Base-by-base conservation (phyloP, 2,113 vertebrate genomes). In the Dolichotis patagonum region DNA sequence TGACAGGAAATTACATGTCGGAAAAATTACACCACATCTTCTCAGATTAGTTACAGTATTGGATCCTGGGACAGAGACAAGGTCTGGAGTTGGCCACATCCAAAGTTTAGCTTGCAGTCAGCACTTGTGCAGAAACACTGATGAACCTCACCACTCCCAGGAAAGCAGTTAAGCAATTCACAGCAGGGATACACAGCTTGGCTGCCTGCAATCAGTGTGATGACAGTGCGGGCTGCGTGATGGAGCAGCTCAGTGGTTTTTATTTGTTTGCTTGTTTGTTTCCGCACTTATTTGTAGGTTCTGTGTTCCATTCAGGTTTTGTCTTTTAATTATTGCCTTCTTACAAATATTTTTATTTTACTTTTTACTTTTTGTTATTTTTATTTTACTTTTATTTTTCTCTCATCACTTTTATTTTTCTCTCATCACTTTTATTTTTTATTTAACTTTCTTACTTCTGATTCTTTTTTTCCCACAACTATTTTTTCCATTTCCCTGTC, bases 151-250 rank as follows among this genome's bases (percentile, higher is more conserved):
- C 4, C 38, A 28, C 24, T 41, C 67, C 19, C 67, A 71, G n/a
- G 8, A 71, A 22, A 71, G 3, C 3, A 20, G 17, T 14, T 9
- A 20, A 71, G 67, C 67, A 22, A n/a, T 38, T 38, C 67, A 71
- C 7, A 9, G 26, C 1, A n/a, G 19, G 2, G 17, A n/a, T 0
- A n/a, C 35, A n/a, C n/a, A 17, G 17, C 67, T 19, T 69, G 67
- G 35, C 35, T n/a, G 67, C 7, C 35, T 22, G 65, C 17, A 20
- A 3, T 69, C 35, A 19, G 32, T 19, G 19, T 1, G 35, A 69
- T 17, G 19, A 8, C 17, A 69, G 7, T 7, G 7, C 35, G 3
- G 35, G 67, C 35, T 38, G n/a, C 10, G 67, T 71, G 67, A 38
- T 38, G 1, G 5, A 19, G 17, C 67, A 38, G 67, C 19, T 19